A percentile compares a stretch with the other conserved stretches of the same genome.
These are phyloP conservation scores for Tubulanus polymorphus DNA, from an alignment of 2,888 invertebrate species.

Conservation along the genomic window DNA sequence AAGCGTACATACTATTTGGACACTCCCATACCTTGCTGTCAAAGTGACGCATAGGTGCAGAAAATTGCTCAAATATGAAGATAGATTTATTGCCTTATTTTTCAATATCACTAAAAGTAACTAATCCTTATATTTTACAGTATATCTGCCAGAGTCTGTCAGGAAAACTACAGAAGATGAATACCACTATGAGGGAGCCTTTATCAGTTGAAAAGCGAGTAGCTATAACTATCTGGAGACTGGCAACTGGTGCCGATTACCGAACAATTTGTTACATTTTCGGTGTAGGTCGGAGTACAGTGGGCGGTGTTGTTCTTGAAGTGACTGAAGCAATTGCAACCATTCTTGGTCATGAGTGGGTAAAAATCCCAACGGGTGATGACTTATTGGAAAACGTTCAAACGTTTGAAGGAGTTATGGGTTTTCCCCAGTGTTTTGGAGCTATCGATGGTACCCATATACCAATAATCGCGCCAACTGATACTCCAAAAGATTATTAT, in stretches of 20 bases:
- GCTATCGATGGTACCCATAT: slow-evolving; percentile 19
- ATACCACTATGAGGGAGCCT: neutral
- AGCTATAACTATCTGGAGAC: neutral
- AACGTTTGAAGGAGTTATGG: slow-evolving; percentile 5
- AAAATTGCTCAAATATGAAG: too few species aligned
- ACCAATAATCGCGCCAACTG: slow-evolving; percentile 8
- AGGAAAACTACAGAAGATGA: neutral
- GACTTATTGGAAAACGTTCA: slow-evolving; percentile 3
- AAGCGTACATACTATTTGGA: too few species aligned
- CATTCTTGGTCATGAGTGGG: neutral
- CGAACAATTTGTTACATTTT: slow-evolving; percentile 14
- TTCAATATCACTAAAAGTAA: too few species aligned
- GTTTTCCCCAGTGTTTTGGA: slow-evolving; percentile 16
- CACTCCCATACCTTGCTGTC: too few species aligned
- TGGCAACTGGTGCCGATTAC: slow-evolving; percentile 12
- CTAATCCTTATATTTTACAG: neutral
- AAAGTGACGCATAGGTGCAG: too few species aligned
- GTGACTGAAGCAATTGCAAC: slow-evolving; percentile 6
- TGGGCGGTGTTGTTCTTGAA: slow-evolving; percentile 3
- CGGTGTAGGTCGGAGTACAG: slow-evolving; percentile 11
- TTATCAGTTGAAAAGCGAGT: neutral
- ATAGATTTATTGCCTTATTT: too few species aligned
- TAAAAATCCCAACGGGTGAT: slow-evolving; percentile 9
- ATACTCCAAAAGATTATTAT: slow-evolving; percentile 12
- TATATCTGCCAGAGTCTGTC: neutral